These are phyloP conservation scores for Holothuria glaberrima DNA, from an alignment of 35 echinoderm and acorn worm species.

Conservation along the genomic window DNA sequence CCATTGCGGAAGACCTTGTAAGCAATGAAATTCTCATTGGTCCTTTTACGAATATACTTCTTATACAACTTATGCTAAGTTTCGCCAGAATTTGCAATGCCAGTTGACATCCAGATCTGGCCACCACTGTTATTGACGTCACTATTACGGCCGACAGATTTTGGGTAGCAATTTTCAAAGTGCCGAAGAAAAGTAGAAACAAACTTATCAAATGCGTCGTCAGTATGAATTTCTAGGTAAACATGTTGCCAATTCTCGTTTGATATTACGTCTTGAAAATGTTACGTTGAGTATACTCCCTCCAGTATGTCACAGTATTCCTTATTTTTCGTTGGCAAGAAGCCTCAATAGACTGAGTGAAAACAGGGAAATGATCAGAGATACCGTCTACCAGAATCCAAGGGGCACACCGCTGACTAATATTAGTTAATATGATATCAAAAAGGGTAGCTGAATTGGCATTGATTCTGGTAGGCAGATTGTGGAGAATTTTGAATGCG, in stretches of 20 bases:
- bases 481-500: not conserved
- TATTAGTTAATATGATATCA: not conserved
- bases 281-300: not conserved
- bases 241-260: slow-evolving; percentile 4
- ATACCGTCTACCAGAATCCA: not conserved
- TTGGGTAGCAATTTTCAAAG: not conserved
- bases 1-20: slow-evolving; percentile 12
- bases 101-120: not conserved
- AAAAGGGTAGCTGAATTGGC: slow-evolving; percentile 5
- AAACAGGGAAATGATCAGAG: not conserved
- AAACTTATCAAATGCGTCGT: not conserved
- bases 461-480: not conserved
- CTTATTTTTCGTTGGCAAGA: not conserved
- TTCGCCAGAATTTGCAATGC: slow-evolving; percentile 6
- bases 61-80: slow-evolving; percentile 13
- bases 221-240: not conserved
- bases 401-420: not conserved
- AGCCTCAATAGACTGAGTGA: not conserved
- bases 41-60: not conserved
- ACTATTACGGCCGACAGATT: not conserved
- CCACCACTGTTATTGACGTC: not conserved
- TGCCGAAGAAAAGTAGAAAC: not conserved
- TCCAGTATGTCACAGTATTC: not conserved
- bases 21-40: not conserved
- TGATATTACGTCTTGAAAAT: not conserved